A percentile compares a stretch with the other conserved stretches of the same genome.
These are phyloP conservation scores for Aegithalos caudatus DNA, from an alignment of 2,113 vertebrate species.

Conservation along the genomic window DNA sequence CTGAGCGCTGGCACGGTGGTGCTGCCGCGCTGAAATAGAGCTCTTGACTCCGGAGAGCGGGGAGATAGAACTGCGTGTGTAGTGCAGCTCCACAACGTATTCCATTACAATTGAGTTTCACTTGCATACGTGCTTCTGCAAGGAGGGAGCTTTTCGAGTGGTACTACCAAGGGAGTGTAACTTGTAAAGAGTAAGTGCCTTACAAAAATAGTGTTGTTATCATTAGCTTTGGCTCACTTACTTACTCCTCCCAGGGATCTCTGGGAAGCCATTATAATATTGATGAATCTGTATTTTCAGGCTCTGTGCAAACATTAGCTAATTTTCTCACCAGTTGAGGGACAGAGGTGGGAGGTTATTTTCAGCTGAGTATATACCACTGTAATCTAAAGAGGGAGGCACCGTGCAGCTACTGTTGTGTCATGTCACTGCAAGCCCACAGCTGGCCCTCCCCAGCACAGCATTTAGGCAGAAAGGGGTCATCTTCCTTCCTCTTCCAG, in stretches of 20 bases:
- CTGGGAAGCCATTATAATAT: constrained; percentile 45
- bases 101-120: not conserved
- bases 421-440: not conserved
- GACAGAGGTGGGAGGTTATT: constrained; percentile 20
- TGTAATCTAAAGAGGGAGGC: not conserved
- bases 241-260: not conserved
- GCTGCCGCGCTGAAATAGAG: not conserved
- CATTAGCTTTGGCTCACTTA: constrained; percentile 19
- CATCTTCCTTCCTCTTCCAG: not conserved
- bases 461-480: not conserved
- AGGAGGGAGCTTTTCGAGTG: not conserved
- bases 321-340: not conserved
- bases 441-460: not conserved
- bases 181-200: not conserved
- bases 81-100: not conserved
- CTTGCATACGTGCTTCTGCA: not conserved
- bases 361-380: not conserved
- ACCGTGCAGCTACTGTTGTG: not conserved
- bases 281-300: constrained; percentile 5
- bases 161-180: not conserved
- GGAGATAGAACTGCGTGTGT: accelerated
- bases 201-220: constrained; percentile 25
- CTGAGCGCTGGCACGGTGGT: not conserved
- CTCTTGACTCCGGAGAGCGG: not conserved
- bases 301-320: not conserved